phyloP scores from a whole-genome alignment of 2,113 vertebrate species.

The Lethenteron reissneri region DNA sequence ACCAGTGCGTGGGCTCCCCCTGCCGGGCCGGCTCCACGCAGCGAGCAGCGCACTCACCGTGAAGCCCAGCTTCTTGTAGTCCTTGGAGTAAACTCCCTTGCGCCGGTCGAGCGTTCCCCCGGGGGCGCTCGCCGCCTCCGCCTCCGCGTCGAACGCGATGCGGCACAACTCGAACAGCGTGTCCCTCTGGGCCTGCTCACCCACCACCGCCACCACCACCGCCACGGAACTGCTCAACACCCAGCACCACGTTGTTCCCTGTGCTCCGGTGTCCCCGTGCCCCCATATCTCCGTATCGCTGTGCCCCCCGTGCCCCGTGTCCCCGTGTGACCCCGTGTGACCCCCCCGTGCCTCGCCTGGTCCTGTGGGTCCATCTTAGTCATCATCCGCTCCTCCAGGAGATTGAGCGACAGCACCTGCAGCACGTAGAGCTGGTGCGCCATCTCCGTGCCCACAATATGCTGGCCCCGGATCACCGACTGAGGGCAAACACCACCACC shows the following conservation, averaged over 20 bases:
- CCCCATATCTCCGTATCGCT: too few species aligned
- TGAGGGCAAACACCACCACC: constrained; percentile 15
- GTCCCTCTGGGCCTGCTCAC: constrained; percentile 59
- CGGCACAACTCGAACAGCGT: constrained; percentile 78
- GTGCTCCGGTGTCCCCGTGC: not conserved
- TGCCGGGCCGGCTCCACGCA: not conserved
- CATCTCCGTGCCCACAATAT: constrained; percentile 86
- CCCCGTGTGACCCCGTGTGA: too few species aligned
- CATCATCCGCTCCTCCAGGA: constrained; percentile 95
- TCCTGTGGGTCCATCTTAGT: constrained; percentile 99
- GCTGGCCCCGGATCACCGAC: constrained; percentile 72
- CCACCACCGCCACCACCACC: not conserved
- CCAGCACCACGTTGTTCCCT: not conserved
- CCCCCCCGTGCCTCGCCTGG: constrained; percentile 30
- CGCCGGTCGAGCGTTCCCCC: constrained; percentile 60
- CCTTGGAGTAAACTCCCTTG: constrained; percentile 85
- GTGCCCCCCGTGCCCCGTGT: too few species aligned
- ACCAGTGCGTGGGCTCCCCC: not conserved
- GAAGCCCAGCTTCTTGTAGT: constrained; percentile 96
- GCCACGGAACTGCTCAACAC: not conserved
- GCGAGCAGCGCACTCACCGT: constrained; percentile 32
- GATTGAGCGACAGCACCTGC: constrained; percentile 91
- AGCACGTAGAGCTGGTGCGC: constrained; percentile 87
- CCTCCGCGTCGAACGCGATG: constrained; percentile 82
- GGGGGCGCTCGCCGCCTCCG: constrained; percentile 31